Evolutionary conservation across 2,797 vertebrate genomes (phyloP).

Genomic region (Sciaenops ocellatus): DNA sequence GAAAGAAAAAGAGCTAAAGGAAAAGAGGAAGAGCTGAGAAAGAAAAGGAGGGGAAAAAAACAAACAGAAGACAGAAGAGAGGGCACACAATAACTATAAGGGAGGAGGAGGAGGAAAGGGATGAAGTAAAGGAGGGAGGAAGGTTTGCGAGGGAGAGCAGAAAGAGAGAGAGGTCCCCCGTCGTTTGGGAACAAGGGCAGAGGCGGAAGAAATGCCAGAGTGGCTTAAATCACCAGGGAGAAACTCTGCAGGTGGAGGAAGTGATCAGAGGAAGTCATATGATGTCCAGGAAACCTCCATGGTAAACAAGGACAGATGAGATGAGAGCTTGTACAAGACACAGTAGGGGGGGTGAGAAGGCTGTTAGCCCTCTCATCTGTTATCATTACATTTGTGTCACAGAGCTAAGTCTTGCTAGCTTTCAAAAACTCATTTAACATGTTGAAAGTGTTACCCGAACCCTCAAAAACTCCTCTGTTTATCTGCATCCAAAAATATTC

Average conservation of each 20-base stretch:
- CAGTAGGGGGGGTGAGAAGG: not conserved
- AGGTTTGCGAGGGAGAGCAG: constrained; percentile 22
- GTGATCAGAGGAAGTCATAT: constrained; percentile 69
- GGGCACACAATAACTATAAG: not conserved
- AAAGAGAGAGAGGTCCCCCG: constrained; percentile 50
- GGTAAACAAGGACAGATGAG: constrained; percentile 49
- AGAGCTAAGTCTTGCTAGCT: not conserved
- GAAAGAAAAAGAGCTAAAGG: not conserved
- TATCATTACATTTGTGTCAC: constrained; percentile 8
- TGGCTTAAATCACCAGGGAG: constrained; percentile 73
- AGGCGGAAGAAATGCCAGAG: constrained; percentile 71
- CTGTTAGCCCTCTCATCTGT: not conserved
- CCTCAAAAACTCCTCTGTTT: not conserved
- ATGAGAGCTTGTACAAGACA: constrained; percentile 2
- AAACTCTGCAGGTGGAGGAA: constrained; percentile 74
- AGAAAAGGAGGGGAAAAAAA: not conserved
- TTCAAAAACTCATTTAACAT: not conserved
- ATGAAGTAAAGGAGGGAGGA: constrained; percentile 14
- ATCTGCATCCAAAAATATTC: not conserved
- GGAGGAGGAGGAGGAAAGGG: not conserved
- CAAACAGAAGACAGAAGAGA: not conserved
- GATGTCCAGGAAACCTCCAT: constrained; percentile 51
- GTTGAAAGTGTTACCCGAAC: not conserved
- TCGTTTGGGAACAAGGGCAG: constrained; percentile 67
- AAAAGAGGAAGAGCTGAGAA: not conserved